Evolutionary conservation across 2,113 vertebrate species (phyloP).

Genomic region (Thinocorus orbignyianus): DNA sequence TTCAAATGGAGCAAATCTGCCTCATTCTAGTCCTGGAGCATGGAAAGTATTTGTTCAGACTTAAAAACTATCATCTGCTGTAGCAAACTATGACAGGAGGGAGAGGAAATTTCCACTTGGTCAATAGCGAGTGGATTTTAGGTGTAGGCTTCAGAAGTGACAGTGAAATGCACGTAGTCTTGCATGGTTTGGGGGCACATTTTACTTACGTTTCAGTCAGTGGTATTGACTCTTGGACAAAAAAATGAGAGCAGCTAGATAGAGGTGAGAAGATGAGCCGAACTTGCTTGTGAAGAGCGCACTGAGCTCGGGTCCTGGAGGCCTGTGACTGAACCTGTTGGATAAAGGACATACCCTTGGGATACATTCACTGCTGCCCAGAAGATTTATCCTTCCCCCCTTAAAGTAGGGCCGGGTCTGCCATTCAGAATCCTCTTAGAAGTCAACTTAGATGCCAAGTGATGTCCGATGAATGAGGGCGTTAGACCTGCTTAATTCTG

Average conservation of each 20-base stretch:
- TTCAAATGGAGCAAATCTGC: conserved; percentile 27
- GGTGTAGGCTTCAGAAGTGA: background rate
- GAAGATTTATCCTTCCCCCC: background rate
- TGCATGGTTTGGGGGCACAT: background rate
- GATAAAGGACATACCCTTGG: background rate
- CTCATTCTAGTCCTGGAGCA: background rate
- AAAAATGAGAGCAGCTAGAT: background rate
- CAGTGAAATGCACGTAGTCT: background rate
- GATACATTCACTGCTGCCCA: background rate
- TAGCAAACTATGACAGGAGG: background rate
- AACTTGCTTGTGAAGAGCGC: background rate
- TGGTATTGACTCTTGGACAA: background rate
- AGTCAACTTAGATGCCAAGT: background rate
- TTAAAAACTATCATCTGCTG: background rate
- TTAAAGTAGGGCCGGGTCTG: background rate
- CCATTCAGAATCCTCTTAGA: background rate
- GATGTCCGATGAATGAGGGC: background rate
- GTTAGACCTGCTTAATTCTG: background rate
- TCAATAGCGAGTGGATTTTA: background rate
- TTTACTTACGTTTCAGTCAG: background rate
- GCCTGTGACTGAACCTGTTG: background rate
- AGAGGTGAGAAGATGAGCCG: background rate
- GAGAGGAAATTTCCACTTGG: conserved; percentile 3
- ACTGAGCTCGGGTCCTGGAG: background rate
- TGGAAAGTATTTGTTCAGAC: background rate